Conservation (phyloP, 2,797 vertebrate genomes). For the Scleropages formosus region DNA sequence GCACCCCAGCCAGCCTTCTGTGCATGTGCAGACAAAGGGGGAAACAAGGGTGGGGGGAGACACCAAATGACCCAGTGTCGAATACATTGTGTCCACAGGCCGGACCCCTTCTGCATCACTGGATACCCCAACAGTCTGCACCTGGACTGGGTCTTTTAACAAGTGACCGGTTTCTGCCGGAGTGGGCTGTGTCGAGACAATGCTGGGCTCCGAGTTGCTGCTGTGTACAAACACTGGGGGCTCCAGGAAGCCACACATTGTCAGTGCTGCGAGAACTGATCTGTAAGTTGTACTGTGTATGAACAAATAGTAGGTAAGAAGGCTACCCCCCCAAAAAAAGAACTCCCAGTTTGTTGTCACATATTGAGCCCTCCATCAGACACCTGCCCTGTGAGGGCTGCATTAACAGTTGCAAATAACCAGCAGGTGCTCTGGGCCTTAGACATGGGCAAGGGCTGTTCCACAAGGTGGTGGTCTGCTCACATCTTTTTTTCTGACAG, state of each 20-base stretch:
- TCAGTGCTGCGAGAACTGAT: constrained; percentile 43
- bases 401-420: constrained; percentile 58
- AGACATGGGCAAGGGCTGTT: constrained; percentile 20
- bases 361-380: constrained; percentile 61
- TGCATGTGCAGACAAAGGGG: constrained; percentile 37
- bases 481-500: constrained; percentile 33
- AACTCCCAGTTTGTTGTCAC: constrained; percentile 50
- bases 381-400: constrained; percentile 67
- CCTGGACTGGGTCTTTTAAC: constrained; percentile 71
- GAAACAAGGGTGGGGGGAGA: constrained; percentile 46
- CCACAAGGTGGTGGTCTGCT: constrained; percentile 39
- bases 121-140: constrained; percentile 61
- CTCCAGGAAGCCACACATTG: constrained; percentile 48
- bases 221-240: constrained; percentile 62
- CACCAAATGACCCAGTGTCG: constrained; percentile 44
- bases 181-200: constrained; percentile 58
- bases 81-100: constrained; percentile 32
- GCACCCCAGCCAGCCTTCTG: constrained; percentile 59
- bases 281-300: constrained; percentile 43
- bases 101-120: constrained; percentile 41
- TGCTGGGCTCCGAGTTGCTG: constrained; percentile 53
- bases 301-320: constrained; percentile 54
- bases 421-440: constrained; percentile 52
- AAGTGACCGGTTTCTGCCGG: constrained; percentile 67
- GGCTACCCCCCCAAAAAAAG: constrained; percentile 57